Percentiles rank a stretch among this genome's conserved stretches.
Evolutionary conservation across 2,888 invertebrate species (phyloP).

Genomic region (Antitype chi): DNA sequence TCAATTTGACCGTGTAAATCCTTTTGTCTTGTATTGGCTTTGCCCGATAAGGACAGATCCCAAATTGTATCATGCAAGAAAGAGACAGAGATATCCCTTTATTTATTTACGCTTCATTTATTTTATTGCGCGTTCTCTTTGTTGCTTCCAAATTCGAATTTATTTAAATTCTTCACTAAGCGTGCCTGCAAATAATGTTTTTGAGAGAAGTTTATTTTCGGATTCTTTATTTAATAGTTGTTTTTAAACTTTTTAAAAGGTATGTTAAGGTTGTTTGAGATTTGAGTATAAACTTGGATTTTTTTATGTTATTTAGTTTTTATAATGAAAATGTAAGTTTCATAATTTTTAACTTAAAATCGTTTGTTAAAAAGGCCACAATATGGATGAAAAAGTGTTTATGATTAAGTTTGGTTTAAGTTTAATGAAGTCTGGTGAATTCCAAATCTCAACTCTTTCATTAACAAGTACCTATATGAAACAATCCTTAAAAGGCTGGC

Average conservation of each 20-base stretch:
- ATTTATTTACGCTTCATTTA: conserved; percentile 52
- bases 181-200: conserved; percentile 7
- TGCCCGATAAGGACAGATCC: conserved; percentile 62
- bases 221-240: background rate
- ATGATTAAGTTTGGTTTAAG: background rate
- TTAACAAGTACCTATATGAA: background rate
- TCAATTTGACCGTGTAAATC: conserved; percentile 79
- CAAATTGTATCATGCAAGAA: conserved; percentile 66
- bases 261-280: background rate
- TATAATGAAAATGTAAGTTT: background rate
- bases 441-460: background rate
- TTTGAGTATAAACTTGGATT: conserved; percentile 15
- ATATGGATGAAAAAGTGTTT: background rate
- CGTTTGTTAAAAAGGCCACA: background rate
- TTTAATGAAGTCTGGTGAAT: background rate
- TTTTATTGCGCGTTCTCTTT: conserved; percentile 25
- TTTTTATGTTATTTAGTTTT: conserved; percentile 18
- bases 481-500: background rate
- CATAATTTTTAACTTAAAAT: background rate
- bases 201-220: background rate
- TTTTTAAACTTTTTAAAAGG: conserved; percentile 22
- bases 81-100: conserved; percentile 49
- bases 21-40: conserved; percentile 72
- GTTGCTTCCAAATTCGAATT: conserved; percentile 31
- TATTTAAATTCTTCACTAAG: conserved; percentile 32